These are phyloP conservation scores for Hippopotamyrus pictus DNA, from an alignment of 2,797 vertebrate genomes.

Conservation along the genomic window DNA sequence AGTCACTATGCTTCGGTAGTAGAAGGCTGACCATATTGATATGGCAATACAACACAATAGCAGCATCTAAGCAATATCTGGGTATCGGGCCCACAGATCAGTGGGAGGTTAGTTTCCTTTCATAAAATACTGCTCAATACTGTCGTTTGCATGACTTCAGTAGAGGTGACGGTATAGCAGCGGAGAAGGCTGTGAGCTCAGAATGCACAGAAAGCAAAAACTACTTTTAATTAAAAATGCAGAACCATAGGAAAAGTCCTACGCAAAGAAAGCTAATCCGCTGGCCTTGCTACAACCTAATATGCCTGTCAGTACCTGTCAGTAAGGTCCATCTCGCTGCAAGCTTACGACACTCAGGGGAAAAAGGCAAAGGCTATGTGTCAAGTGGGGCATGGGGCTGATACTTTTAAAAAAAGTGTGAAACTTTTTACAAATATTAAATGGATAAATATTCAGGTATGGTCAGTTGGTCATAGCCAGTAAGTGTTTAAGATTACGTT, in stretches of 20 bases:
- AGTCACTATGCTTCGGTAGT: not conserved
- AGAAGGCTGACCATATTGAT: not conserved
- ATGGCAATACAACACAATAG: too few relatives aligned
- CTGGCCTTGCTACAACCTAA: not conserved
- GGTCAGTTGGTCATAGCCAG: not conserved
- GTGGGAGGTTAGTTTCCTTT: not conserved
- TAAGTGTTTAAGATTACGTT: not conserved
- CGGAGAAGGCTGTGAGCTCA: not conserved
- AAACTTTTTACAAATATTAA: not conserved
- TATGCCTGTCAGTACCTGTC: not conserved
- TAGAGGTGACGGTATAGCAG: conserved; percentile 17
- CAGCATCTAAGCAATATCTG: not conserved
- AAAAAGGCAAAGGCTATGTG: not conserved
- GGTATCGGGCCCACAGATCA: conserved; percentile 37
- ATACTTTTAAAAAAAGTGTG: not conserved
- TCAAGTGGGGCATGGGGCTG: not conserved
- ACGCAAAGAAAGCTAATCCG: not conserved
- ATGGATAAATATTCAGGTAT: not conserved
- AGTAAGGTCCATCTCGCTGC: not conserved
- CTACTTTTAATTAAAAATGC: not conserved
- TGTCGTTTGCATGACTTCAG: conserved; percentile 24
- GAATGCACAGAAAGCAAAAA: not conserved
- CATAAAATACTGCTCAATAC: conserved; percentile 44
- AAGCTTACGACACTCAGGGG: not conserved
- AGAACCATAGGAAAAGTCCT: not conserved